A percentile compares a stretch with the other conserved stretches of the same genome.
Evolutionary conservation across 1,140 invertebrate genomes (phyloP).

Genomic region (Drosophila athabasca): DNA sequence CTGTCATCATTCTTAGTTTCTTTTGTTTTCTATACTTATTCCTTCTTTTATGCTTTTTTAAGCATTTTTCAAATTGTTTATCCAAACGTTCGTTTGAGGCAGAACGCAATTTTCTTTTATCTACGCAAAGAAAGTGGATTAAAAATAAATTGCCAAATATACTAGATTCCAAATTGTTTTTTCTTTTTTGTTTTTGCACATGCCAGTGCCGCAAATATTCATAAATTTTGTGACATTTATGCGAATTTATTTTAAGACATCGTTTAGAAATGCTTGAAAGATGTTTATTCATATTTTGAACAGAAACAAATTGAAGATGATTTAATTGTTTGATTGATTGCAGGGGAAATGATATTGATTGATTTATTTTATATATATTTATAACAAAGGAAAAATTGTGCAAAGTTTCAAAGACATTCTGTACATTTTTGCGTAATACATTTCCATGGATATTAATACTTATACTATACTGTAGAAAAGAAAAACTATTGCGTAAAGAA

Average conservation of each 20-base stretch:
- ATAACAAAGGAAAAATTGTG: too few species aligned
- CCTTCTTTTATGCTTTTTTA: conserved; percentile 60
- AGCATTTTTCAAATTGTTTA: conserved; percentile 53
- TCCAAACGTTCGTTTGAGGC: conserved; percentile 35
- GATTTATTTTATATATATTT: too few species aligned
- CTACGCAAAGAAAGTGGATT: conserved; percentile 58
- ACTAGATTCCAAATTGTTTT: conserved; percentile 37
- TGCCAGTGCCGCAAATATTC: conserved; percentile 20
- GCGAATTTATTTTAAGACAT: conserved; percentile 24
- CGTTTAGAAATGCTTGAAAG: conserved; percentile 5
- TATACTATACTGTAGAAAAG: too few species aligned
- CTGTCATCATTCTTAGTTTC: conserved; percentile 16
- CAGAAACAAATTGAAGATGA: too few species aligned
- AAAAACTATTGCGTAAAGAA: too few species aligned
- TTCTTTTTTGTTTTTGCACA: conserved; percentile 23
- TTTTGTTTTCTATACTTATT: conserved; percentile 13
- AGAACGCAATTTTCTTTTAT: conserved; percentile 76
- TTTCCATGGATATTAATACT: too few species aligned
- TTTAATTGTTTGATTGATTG: neutral
- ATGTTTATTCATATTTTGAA: neutral
- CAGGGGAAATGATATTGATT: too few species aligned
- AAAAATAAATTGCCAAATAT: conserved; percentile 61
- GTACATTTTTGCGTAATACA: too few species aligned
- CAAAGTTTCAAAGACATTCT: too few species aligned
- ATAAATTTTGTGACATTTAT: conserved; percentile 50